Base-by-base conservation (phyloP, 2,888 invertebrate species). In the Ormyrus rosae region DNA sequence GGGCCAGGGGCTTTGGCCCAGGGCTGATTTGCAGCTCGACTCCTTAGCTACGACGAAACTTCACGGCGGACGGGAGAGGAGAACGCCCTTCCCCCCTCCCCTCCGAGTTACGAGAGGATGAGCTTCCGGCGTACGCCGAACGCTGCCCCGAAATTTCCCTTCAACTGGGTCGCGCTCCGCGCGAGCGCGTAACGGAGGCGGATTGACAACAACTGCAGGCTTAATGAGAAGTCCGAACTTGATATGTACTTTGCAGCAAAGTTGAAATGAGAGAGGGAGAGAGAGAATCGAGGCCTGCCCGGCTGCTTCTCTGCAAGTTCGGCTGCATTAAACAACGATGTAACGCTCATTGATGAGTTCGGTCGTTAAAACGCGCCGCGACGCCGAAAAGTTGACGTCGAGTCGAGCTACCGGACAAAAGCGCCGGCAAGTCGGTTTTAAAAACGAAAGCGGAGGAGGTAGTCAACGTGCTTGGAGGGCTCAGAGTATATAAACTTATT, bases 201-300 rank as follows among this genome's bases (percentile, higher is more conserved):
- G 72, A 73, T 73, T 73, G 70, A 65, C 70, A 70, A 50, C 65
- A 55, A 70, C 53, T 53, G 71, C 13, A 19, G 71, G 80, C 76
- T 71, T 80, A 76, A 80, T 80, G 78, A 81, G 73, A 71, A 81
- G 71, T 74, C 67, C 70, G 73, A 74, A 73, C 69, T 81, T 81
- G 70, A 81, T 70, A 63, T 74, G 81, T 78, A 13, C 46, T 50
- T 10, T 51, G 60, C 56, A 46, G 5, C 19, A 72, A 81, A 81
- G 77, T 73, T 72, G 58, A 72, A 67, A 67, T 51, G 68, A 75
- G 65, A 13, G 5, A 19, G 19, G 5, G 65, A 5, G 34, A n/a
- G 19, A 9, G 61, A 68, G 6, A 46, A 63, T n/a, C 55, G 48
- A 19, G 58, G 19, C 19, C 19, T 19, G 19, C 10, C 68, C 3